A percentile compares a stretch with the other conserved stretches of the same genome.
These are phyloP conservation scores for Chaenocephalus aceratus DNA, from an alignment of 2,113 vertebrate species.

Conservation along the genomic window DNA sequence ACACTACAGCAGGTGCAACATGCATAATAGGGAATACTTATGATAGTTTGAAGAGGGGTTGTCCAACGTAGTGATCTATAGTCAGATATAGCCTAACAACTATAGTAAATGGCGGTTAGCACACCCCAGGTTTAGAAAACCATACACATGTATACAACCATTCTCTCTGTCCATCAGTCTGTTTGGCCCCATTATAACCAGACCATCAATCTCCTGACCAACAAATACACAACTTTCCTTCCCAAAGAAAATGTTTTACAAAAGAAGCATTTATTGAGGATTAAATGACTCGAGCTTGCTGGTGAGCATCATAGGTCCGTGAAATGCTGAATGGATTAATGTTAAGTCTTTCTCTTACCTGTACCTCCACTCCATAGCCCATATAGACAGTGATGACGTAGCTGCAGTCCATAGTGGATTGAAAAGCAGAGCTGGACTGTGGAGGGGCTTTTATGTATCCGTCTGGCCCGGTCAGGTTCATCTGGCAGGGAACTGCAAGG, in stretches of 20 bases:
- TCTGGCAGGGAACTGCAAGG: conserved; percentile 87
- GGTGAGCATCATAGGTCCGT: background rate
- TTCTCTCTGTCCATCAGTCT: too few relatives aligned
- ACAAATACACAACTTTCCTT: background rate
- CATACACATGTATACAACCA: too few relatives aligned
- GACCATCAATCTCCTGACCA: too few relatives aligned
- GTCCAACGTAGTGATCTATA: too few relatives aligned
- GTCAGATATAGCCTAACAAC: too few relatives aligned
- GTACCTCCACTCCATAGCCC: conserved; percentile 95
- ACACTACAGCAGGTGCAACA: too few relatives aligned
- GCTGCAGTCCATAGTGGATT: conserved; percentile 88
- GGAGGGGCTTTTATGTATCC: conserved; percentile 89
- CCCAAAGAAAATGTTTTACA: background rate
- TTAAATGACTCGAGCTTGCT: background rate
- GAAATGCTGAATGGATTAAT: background rate
- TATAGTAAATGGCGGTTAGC: too few relatives aligned
- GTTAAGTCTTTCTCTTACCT: conserved; percentile 81
- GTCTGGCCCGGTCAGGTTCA: conserved; percentile 89
- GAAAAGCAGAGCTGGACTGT: conserved; percentile 71
- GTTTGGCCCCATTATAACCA: too few relatives aligned
- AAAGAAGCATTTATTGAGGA: too few relatives aligned
- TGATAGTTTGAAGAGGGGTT: too few relatives aligned
- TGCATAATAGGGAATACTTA: too few relatives aligned
- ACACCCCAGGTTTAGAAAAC: too few relatives aligned
- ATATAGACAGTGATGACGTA: conserved; percentile 91